Conservation (phyloP, 2,888 invertebrate genomes). For the Dasypogon diadema region DNA sequence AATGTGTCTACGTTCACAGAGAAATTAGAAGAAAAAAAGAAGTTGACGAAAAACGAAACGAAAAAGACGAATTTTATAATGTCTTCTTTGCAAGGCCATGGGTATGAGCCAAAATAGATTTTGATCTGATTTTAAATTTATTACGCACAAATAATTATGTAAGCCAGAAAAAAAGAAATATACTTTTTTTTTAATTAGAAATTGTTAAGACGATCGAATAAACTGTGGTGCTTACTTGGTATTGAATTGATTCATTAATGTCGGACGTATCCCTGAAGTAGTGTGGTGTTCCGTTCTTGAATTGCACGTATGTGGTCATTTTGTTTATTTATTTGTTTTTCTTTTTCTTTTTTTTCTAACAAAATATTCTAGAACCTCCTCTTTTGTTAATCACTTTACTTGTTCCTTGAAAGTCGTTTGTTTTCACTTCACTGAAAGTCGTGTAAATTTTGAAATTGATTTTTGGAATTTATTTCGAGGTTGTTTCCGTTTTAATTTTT, state of each 20-base stretch:
- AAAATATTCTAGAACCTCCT: slow-evolving; percentile 56
- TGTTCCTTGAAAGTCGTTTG: slow-evolving; percentile 14
- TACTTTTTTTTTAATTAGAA: not conserved
- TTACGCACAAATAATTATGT: slow-evolving; percentile 39
- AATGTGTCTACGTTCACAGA: not conserved
- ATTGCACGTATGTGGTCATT: slow-evolving; percentile 64
- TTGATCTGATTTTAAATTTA: slow-evolving; percentile 26
- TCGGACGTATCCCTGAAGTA: slow-evolving; percentile 67
- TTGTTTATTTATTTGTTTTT: slow-evolving; percentile 46
- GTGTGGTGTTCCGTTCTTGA: slow-evolving; percentile 68
- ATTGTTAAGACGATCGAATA: not conserved
- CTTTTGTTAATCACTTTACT: slow-evolving; percentile 25
- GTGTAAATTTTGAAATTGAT: slow-evolving; percentile 36
- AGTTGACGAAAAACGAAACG: not conserved
- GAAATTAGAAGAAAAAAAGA: slow-evolving; percentile 12
- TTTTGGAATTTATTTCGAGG: not conserved
- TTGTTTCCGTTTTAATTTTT: no score
- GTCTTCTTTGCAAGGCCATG: slow-evolving; percentile 21
- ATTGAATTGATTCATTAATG: slow-evolving; percentile 68
- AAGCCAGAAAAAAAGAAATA: not conserved
- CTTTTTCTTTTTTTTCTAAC: slow-evolving; percentile 22
- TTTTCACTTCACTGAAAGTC: slow-evolving; percentile 49
- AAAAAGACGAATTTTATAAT: slow-evolving; percentile 31
- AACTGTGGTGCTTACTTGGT: slow-evolving; percentile 67
- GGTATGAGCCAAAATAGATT: slow-evolving; percentile 24